These are phyloP conservation scores for Euproctis similis DNA, from an alignment of 2,888 invertebrate species.

Conservation along the genomic window DNA sequence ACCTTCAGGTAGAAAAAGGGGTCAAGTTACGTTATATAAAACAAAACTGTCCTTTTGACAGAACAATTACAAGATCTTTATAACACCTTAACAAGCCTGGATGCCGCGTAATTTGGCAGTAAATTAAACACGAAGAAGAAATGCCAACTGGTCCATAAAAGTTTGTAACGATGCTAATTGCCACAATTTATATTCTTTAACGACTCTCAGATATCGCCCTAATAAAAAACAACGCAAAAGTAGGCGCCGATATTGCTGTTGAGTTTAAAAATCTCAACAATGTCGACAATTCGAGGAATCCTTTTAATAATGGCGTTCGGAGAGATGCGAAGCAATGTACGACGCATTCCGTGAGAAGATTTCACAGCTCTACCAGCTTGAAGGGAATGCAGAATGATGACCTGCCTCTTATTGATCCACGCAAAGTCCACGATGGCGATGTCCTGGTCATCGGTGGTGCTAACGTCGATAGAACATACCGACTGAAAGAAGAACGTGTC, in stretches of 20 bases:
- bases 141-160: slow-evolving; percentile 40
- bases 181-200: slow-evolving; percentile 55
- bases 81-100: slow-evolving; percentile 41
- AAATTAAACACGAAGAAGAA: slow-evolving; percentile 48
- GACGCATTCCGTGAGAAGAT: slow-evolving; percentile 31
- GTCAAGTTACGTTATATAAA: no score
- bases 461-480: slow-evolving; percentile 82
- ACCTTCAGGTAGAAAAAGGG: no score
- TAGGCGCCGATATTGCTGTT: slow-evolving; percentile 87
- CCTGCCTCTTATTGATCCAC: slow-evolving; percentile 19
- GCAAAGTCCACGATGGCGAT: slow-evolving; percentile 29
- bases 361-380: slow-evolving; percentile 43
- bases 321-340: slow-evolving; percentile 23
- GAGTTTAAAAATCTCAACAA: slow-evolving; percentile 70
- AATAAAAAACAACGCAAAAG: slow-evolving; percentile 93
- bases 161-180: slow-evolving; percentile 47
- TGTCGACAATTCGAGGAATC: slow-evolving; percentile 33
- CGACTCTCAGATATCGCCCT: slow-evolving; percentile 86
- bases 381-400: slow-evolving; percentile 16
- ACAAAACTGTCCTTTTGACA: slow-evolving; percentile 9
- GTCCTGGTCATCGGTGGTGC: slow-evolving; percentile 87
- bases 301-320: slow-evolving; percentile 38
- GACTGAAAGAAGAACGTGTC: slow-evolving; percentile 76
- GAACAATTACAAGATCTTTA: slow-evolving; percentile 34
- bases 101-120: slow-evolving; percentile 35